These are phyloP conservation scores for Alviniconcha strummeri DNA, from an alignment of 2,888 invertebrate species.

Conservation along the genomic window DNA sequence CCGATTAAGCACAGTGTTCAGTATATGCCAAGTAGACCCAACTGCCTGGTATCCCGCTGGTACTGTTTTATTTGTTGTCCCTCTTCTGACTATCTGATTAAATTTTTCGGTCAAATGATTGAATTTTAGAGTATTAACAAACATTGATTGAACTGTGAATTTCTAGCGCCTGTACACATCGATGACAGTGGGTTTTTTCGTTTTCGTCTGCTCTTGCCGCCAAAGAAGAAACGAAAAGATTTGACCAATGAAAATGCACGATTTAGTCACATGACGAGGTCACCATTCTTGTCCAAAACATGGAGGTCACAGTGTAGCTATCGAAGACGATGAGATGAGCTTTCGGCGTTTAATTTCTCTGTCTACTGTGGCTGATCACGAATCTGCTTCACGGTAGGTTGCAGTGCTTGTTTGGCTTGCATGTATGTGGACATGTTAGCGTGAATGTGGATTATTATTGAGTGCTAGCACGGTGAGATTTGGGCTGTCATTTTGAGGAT, in stretches of 20 bases:
- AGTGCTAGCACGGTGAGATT: background rate
- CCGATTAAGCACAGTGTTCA: no score
- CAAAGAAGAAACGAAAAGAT: slow-evolving; percentile 13
- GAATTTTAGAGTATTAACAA: no score
- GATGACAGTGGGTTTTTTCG: background rate
- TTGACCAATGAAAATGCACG: slow-evolving; percentile 29
- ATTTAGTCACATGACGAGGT: slow-evolving; percentile 32
- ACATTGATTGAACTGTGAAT: no score
- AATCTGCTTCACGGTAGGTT: background rate
- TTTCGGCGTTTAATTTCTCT: slow-evolving; percentile 1
- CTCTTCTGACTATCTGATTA: no score
- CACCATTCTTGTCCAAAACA: slow-evolving; percentile 35
- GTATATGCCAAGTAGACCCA: no score
- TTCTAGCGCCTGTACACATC: no score
- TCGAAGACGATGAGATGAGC: slow-evolving; percentile 16
- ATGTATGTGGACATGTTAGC: background rate
- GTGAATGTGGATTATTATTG: background rate
- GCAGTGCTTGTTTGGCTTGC: background rate
- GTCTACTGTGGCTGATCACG: background rate
- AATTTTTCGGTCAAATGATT: no score
- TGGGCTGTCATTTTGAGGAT: slow-evolving; percentile 10
- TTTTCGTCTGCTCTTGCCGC: slow-evolving; percentile 32
- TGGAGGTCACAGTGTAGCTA: slow-evolving; percentile 30
- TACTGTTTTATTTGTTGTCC: no score
- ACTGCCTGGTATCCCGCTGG: no score